A percentile compares a stretch with the other conserved stretches of the same genome.
These are phyloP conservation scores for Pristionchus arcanus DNA, from an alignment of 2,888 invertebrate species.

Conservation along the genomic window DNA sequence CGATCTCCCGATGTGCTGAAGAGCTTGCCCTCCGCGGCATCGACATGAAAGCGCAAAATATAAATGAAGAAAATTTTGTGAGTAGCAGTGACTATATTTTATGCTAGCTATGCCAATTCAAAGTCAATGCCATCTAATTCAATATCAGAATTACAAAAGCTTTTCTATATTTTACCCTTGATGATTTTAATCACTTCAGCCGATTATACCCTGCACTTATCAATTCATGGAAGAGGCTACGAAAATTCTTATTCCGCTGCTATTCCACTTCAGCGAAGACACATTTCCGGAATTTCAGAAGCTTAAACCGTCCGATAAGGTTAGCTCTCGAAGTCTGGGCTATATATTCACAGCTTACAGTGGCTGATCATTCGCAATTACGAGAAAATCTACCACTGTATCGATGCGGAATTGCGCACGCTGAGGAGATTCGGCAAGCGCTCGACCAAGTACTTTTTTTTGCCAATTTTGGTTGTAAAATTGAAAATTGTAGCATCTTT, in stretches of 20 bases:
- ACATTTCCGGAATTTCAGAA: not conserved
- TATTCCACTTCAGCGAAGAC: not conserved
- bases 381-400: conserved; percentile 9
- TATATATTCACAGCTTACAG: too few species aligned
- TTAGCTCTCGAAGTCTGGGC: not conserved
- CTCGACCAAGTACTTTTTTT: not conserved
- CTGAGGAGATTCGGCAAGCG: not conserved
- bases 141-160: too few species aligned
- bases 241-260: conserved; percentile 8
- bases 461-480: not conserved
- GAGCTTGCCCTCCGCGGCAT: not conserved
- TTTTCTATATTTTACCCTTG: too few species aligned
- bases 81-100: not conserved
- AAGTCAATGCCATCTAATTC: too few species aligned
- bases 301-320: not conserved
- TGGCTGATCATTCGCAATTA: conserved; percentile 33
- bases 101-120: too few species aligned
- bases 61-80: not conserved
- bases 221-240: conserved; percentile 21
- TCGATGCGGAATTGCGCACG: not conserved
- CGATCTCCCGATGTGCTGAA: not conserved
- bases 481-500: not conserved
- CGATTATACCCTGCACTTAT: not conserved
- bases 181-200: not conserved
- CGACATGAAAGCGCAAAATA: not conserved